Base-by-base conservation (phyloP, 2,797 vertebrate genomes). In the Pangasius mekongensis region DNA sequence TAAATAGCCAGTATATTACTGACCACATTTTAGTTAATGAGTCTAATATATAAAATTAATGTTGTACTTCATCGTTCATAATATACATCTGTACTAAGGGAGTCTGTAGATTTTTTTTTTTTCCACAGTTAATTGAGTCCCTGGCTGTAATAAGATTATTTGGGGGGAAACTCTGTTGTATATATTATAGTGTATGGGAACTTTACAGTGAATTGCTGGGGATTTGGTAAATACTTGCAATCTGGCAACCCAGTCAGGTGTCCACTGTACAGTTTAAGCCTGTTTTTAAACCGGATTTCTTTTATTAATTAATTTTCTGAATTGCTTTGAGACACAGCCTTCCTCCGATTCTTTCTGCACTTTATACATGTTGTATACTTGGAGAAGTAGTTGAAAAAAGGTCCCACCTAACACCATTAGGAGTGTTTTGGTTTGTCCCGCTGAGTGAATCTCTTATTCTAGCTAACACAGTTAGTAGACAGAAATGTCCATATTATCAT, bases 171-270 rank as follows among this genome's bases (percentile, higher is more conserved):
- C 20, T 7, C 7, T 43, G 24, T 5, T 82, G 11, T 39, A 33
- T 33, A 58, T 80, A 80, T 43, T 43, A 58, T 58, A 56, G 18
- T 54, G 80, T 62, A 24, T n/a, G 11, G 58, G 5, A 24, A 9
- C 1, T 0, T 39, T 14, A 58, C 0, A 39, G 18, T 62, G 47
- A 27, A 82, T 1, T 43, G 20, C 9, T 2, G 14, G 0, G 8
- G 5, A 9, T 30, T 9, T 0, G 18, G 6, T n/a, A 3, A 22
- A 14, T 0, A 14, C 1, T 2, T 62, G 0, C 36, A n/a, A 64
- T 83, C 60, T 83, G 81, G 60, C 81, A 83, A 83, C 81, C 81
- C 24, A n/a, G 11, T 24, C 14, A 49, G 81, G 27, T 64, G 24
- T 20, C 7, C 24, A 18, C 36, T n/a, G 20, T 43, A 64, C 0